These are phyloP conservation scores for Serripes groenlandicus DNA, from an alignment of 2,888 invertebrate species.

Conservation along the genomic window DNA sequence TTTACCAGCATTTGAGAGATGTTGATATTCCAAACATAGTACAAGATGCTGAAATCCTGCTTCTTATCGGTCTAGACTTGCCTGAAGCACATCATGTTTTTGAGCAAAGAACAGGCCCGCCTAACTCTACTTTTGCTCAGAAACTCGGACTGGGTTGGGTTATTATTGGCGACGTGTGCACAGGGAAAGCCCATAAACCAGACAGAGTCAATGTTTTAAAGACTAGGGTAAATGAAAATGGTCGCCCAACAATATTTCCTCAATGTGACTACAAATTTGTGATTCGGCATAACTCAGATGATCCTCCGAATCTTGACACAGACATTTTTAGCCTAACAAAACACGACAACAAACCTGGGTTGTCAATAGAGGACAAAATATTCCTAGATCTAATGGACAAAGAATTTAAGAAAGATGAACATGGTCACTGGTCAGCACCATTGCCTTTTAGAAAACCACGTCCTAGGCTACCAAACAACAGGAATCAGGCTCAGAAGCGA, in stretches of 20 bases:
- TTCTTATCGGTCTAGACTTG: no score
- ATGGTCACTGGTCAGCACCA: constrained; percentile 38
- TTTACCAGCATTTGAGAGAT: no score
- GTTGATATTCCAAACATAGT: no score
- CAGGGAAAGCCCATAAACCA: background rate
- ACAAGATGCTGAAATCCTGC: no score
- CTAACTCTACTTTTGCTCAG: no score
- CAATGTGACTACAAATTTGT: background rate
- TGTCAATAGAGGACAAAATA: constrained; percentile 34
- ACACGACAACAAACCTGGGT: constrained; percentile 26
- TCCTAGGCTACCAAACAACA: constrained; percentile 46
- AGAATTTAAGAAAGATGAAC: constrained; percentile 5
- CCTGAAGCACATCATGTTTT: no score
- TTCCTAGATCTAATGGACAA: constrained; percentile 43
- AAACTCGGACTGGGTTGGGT: no score
- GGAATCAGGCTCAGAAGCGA: constrained; percentile 29
- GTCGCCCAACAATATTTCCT: background rate
- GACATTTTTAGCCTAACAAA: constrained; percentile 28
- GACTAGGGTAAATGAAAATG: background rate
- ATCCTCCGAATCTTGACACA: background rate
- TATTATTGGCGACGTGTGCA: no score
- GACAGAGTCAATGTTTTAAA: background rate
- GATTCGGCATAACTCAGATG: background rate
- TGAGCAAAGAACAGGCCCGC: no score
- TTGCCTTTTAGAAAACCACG: constrained; percentile 41